Evolutionary conservation across 2,888 invertebrate genomes (phyloP), one percentile per base, ranked within the genome.

Genomic region (Parnassius orleans): DNA sequence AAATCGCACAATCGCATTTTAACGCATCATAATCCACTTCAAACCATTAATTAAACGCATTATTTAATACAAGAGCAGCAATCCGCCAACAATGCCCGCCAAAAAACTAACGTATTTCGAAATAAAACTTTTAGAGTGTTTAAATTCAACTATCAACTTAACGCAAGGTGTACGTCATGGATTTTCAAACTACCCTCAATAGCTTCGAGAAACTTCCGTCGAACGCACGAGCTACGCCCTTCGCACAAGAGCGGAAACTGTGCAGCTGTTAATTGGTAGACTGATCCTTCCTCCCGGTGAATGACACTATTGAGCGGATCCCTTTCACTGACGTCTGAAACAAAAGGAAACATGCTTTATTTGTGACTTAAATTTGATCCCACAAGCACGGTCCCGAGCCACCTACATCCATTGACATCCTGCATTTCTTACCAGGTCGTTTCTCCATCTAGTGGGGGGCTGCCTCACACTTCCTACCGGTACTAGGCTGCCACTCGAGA

Each of bases 321-420:
- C 96, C 96, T 88, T 96, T 96, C 61, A 96, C 96, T 54, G 96
- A 96, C 57, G 96, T 96, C 96, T 96, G 93, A 69, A 94, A 94
- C 74, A 76, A 72, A 76, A 79, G 2, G 11, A 43, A 11, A 3
- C 10, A 33, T 7, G 33, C 7, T 33, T 33, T 33, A 33, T 33
- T 33, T 33, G 33, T 1, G 5, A 24, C 24, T 19, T 1, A 19
- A 19, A 19, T 19, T 19, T 19, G 19, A 19, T 19, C 19, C 7
- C 33, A 33, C 33, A 33, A 33, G 7, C 7, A 24, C 33, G 33
- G 7, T 33, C 33, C 33, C 7, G 7, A 33, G 1, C 33, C 7
- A 19, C 19, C 19, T 19, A 2, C 19, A 33, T 33, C 33, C 33
- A 33, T 33, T 5, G 1, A 33, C 41, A 65, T 46, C 11, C 12